Percentiles rank a stretch among this genome's conserved stretches.
Conservation (phyloP, 1,140 invertebrate genomes). For the Homarus americanus region DNA sequence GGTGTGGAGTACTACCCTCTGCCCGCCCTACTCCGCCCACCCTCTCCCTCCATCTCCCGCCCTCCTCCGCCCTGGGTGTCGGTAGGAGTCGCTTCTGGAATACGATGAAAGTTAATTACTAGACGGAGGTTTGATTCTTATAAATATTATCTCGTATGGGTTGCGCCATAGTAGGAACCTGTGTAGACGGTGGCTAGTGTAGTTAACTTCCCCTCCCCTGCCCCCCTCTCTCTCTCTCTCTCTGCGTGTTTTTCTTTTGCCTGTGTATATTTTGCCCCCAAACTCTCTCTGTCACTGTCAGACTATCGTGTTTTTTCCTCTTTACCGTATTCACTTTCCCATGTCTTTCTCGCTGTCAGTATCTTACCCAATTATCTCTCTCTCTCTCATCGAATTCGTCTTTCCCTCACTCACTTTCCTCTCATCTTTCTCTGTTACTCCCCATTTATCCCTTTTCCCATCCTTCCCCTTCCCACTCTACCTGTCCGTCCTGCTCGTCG, state of each 20-base stretch:
- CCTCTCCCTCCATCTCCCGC: not conserved
- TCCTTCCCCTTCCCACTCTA: too few species aligned
- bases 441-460: not conserved
- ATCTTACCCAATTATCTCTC: not conserved
- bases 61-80: not conserved
- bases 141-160: not conserved
- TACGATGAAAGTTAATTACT: not conserved
- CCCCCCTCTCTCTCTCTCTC: too few species aligned
- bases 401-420: not conserved
- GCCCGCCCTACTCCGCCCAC: too few species aligned
- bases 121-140: not conserved
- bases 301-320: too few species aligned
- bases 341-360: not conserved
- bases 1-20: not conserved
- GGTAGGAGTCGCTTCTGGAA: not conserved
- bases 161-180: too few species aligned
- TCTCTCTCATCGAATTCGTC: not conserved
- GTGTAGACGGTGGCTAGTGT: too few species aligned
- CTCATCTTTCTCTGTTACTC: not conserved
- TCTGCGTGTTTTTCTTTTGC: too few species aligned
- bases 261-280: too few species aligned
- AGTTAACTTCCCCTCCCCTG: too few species aligned
- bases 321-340: too few species aligned
- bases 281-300: too few species aligned
- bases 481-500: not conserved